Percentiles rank a stretch among this genome's conserved stretches.
phyloP scores from a whole-genome alignment of 2,113 vertebrate genomes.

The Notarius quadriscutis region DNA sequence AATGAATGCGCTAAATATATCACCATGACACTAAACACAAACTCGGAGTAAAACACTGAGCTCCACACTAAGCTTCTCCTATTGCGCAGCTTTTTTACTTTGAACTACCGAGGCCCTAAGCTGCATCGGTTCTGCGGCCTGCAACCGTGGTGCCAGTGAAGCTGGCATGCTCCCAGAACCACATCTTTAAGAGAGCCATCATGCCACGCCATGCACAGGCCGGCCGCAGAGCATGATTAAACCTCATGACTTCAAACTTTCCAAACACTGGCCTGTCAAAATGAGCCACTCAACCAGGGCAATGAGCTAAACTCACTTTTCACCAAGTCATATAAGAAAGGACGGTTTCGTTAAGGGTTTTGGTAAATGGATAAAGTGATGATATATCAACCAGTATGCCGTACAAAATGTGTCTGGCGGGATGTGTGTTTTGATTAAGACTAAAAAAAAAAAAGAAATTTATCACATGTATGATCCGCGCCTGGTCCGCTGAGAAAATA shows the following conservation, averaged over 20 bases:
- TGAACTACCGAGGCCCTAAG: constrained; percentile 47
- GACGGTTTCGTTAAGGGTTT: constrained; percentile 23
- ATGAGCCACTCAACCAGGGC: constrained; percentile 45
- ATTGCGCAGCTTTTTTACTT: constrained; percentile 34
- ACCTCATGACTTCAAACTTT: constrained; percentile 66
- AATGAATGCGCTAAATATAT: constrained; percentile 28
- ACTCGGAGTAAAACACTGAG: constrained; percentile 41
- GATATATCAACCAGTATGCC: constrained; percentile 12
- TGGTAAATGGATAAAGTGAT: constrained; percentile 19
- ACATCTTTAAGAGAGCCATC: constrained; percentile 59
- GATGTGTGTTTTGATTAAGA: constrained; percentile 32
- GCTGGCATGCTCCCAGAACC: constrained; percentile 55
- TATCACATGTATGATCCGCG: constrained; percentile 15
- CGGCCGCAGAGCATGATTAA: constrained; percentile 58
- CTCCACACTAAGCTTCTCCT: constrained; percentile 36
- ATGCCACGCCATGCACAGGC: constrained; percentile 60
- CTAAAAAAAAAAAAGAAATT: background rate
- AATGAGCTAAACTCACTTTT: constrained; percentile 48
- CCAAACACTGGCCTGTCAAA: constrained; percentile 57
- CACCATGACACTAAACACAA: constrained; percentile 43
- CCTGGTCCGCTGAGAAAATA: constrained; percentile 10
- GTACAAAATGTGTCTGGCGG: background rate
- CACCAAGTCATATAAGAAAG: constrained; percentile 45
- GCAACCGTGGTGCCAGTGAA: constrained; percentile 53
- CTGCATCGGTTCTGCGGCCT: constrained; percentile 48